Evolutionary conservation across 2,797 vertebrate genomes (phyloP), one percentile per base, ranked within the genome.

Genomic region (Crocidura indochinensis): DNA sequence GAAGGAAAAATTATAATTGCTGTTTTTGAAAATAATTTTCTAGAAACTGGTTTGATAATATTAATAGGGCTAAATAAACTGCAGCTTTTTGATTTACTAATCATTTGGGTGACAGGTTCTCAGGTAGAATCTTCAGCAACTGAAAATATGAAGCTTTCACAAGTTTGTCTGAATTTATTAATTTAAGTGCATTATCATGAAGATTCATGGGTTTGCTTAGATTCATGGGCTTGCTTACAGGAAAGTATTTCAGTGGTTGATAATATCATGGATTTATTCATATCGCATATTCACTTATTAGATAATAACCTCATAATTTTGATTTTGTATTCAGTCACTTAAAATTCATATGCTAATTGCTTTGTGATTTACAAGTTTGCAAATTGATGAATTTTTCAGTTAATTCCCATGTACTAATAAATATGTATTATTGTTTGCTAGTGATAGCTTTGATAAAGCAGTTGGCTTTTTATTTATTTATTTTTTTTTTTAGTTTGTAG

Each of bases 231-330:
- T 5, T 91, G 22, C 67, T 68, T 65, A 44, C 22, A 87, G 20
- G 73, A 92, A 92, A 87, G 9, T 10, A 0, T 83, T 94, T 91
- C 22, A 68, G 26, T 71, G 67, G 22, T 65, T 93, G 75, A 91
- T 92, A 78, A 90, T 96, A 96, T 93, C 77, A 95, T 93, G 22
- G 31, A 97, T 95, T 97, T 96, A 96, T 96, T 96, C 94, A 91
- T 80, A 96, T 92, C 82, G 86, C 87, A 97, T 96, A 64, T 93
- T 95, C 74, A 67, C 64, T 94, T 97, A 96, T 95, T 97, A 97
- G 91, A 96, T 97, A 97, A 97, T 87, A 93, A 85, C 84, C 96
- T 96, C 84, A 95, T 96, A 96, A 96, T 96, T 96, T 67, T 84
- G 51, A 96, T 94, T 97, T 96, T 96, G 86, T 94, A 94, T 94